Conservation (phyloP, 1,140 invertebrate species). For the Probaryconus sp. region DNA sequence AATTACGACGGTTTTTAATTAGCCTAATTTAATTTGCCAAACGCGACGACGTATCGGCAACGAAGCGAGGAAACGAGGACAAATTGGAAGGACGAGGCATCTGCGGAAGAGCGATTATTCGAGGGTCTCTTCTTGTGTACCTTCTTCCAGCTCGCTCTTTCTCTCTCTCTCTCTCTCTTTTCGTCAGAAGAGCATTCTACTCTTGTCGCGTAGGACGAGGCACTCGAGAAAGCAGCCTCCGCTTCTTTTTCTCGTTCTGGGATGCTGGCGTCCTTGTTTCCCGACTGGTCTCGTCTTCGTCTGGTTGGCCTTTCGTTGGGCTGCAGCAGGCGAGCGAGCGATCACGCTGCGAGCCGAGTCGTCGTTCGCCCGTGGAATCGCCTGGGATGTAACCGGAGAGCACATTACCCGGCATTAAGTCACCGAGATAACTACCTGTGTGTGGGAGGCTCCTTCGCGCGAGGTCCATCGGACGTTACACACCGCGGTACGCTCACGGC, state of each 20-base stretch:
- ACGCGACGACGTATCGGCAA: conserved; percentile 51
- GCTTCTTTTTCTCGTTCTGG: conserved; percentile 45
- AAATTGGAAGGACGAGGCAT: conserved; percentile 50
- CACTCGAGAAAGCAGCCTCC: conserved; percentile 29
- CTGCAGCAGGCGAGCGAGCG: conserved; percentile 32
- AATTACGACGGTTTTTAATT: conserved; percentile 60
- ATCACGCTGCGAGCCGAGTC: conserved; percentile 47
- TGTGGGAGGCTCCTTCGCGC: conserved; percentile 70
- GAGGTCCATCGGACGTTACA: conserved; percentile 38
- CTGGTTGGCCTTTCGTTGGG: conserved; percentile 53
- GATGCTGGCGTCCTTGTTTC: conserved; percentile 34
- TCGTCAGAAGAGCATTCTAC: background rate
- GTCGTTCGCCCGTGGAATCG: conserved; percentile 62
- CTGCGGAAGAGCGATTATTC: conserved; percentile 50
- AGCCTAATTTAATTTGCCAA: conserved; percentile 57
- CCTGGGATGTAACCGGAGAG: conserved; percentile 74
- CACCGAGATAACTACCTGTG: conserved; percentile 76
- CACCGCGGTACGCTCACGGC: conserved; percentile 43
- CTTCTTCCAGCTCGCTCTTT: background rate
- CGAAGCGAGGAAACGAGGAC: conserved; percentile 40
- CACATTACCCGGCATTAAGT: conserved; percentile 77
- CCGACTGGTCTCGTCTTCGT: conserved; percentile 29
- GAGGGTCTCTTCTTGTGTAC: too few species aligned
- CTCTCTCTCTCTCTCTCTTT: background rate
- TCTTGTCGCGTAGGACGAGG: conserved; percentile 45